Evolutionary conservation across 2,888 invertebrate species (phyloP), one percentile per base, ranked within the genome.

Genomic region (Phortica magna): DNA sequence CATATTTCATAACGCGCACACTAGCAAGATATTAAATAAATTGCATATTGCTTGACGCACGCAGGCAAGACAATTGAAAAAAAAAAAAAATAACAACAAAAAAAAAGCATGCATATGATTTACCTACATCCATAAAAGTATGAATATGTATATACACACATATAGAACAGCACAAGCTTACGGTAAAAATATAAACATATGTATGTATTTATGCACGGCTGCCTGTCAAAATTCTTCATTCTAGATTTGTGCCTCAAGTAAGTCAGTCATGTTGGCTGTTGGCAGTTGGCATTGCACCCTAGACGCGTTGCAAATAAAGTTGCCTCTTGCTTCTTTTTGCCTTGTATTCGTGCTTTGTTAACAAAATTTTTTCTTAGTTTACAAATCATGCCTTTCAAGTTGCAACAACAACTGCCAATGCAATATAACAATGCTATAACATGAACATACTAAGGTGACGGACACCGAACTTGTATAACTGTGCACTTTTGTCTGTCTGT

Each of bases 271-370:
- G 7, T 17, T 5, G 12, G n/a, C 7, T 10, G 14, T 12, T 31
- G 9, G 59, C 55, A 55, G 71, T 9, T 31, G 22, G 53, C 12
- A 55, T 74, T 72, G 83, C 81, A 83, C 80, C 80, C 82, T 79
- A 83, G 83, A 84, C 83, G 88, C 82, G 83, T 81, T 81, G 84
- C 82, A 89, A 89, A 89, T 89, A 88, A 84, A 88, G 88, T 89
- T 88, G 87, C 88, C 48, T 83, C 74, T 77, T 78, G 48, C 61
- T 78, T n/a, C n/a, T 74, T 77, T 79, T 77, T 71, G 42, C 43
- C 65, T 74, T 17, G 10, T 10, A 10, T 65, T 31, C n/a, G 6
- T 12, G n/a, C 48, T 64, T 82, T 83, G 85, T 86, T 83, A 81
- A 74, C 77, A 71, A 76, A 76, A 77, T 86, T 77, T 76, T 78